These are phyloP conservation scores for Phrynocephalus forsythii DNA, from an alignment of 2,797 vertebrate species.

Conservation along the genomic window DNA sequence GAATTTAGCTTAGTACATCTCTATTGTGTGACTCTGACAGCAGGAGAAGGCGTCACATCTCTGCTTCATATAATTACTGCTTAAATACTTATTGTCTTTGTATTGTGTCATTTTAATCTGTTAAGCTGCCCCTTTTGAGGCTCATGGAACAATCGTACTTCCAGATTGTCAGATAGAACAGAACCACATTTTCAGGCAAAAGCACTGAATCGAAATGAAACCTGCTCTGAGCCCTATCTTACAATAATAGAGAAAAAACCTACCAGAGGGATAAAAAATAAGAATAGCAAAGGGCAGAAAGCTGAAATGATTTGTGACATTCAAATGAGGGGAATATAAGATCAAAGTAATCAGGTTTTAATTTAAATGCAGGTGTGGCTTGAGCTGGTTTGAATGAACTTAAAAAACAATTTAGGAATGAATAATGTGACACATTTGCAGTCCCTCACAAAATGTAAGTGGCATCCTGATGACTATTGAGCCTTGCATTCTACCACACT, in stretches of 20 bases:
- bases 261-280: background rate
- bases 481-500: background rate
- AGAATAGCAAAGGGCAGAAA: background rate
- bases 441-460: background rate
- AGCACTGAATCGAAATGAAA: background rate
- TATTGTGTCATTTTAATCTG: constrained; percentile 48
- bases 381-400: constrained; percentile 49
- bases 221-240: background rate
- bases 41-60: constrained; percentile 40
- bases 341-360: constrained; percentile 55
- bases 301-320: background rate
- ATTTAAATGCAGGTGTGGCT: background rate
- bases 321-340: constrained; percentile 38
- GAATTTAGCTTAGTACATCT: constrained; percentile 32
- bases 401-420: background rate
- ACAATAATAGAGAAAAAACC: background rate
- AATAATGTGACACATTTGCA: background rate
- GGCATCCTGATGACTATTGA: background rate
- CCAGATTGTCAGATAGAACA: constrained; percentile 10
- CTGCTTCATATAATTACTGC: constrained; percentile 33
- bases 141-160: background rate
- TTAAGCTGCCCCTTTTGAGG: constrained; percentile 10
- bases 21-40: constrained; percentile 16
- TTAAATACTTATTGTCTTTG: constrained; percentile 48
- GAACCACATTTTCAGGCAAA: constrained; percentile 1